Percentiles rank a stretch among this genome's conserved stretches.
Conservation (phyloP, 2,113 vertebrate species). For the Echinops telfairi region DNA sequence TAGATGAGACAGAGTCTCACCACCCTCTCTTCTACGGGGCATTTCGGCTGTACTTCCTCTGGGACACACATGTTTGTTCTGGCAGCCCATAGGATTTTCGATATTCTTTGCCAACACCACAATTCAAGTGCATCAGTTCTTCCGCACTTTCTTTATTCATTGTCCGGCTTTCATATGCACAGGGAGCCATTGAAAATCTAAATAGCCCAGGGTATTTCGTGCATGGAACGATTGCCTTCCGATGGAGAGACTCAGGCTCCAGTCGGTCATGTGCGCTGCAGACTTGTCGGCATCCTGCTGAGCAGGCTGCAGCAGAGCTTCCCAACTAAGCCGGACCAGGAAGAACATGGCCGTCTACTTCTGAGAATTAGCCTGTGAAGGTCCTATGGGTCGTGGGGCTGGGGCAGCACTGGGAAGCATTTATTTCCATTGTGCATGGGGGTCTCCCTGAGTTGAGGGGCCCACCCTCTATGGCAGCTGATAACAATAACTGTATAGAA, state of each 20-base stretch:
- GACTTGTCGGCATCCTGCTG: not conserved
- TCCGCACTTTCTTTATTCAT: no score
- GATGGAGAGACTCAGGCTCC: not conserved
- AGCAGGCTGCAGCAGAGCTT: not conserved
- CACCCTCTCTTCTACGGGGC: no score
- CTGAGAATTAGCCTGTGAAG: not conserved
- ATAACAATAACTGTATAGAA: not conserved
- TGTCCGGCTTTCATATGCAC: no score
- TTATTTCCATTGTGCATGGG: not conserved
- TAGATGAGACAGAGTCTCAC: no score
- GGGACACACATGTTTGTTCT: no score
- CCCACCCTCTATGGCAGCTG: not conserved
- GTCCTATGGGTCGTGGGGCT: not conserved
- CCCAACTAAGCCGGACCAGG: not conserved
- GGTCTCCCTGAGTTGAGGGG: not conserved
- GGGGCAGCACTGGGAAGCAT: not conserved
- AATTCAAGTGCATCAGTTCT: no score
- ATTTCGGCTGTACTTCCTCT: no score
- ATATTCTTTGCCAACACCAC: no score
- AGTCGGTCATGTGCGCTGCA: not conserved
- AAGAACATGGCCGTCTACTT: not conserved
- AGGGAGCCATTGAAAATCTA: not conserved
- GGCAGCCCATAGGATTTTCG: no score
- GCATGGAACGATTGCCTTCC: not conserved
- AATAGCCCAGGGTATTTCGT: conserved; percentile 2